Percentiles rank a stretch among this genome's conserved stretches.
Conservation (phyloP, 1,140 invertebrate species). For the Rhizoglyphus robini region DNA sequence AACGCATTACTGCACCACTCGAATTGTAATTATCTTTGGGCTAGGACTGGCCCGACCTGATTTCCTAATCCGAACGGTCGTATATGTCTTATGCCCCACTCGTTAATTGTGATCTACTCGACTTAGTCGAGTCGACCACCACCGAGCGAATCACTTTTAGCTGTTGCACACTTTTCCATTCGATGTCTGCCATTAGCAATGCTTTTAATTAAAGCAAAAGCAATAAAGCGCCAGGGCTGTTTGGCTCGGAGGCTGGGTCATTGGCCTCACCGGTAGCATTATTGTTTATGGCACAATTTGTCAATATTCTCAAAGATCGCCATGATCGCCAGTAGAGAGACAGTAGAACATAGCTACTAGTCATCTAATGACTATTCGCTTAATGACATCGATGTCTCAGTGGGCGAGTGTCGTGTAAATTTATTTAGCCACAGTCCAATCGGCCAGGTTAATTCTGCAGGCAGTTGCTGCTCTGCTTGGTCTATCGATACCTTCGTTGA, state of each 20-base stretch:
- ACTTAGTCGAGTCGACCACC: no score
- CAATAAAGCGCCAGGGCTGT: no score
- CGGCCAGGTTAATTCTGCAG: no score
- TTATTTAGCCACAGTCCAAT: slow-evolving; percentile 6
- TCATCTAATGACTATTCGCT: slow-evolving; percentile 7
- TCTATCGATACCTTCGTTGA: no score
- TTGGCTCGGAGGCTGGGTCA: no score
- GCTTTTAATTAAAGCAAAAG: background rate
- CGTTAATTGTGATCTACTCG: slow-evolving; percentile 11
- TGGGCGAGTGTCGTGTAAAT: background rate
- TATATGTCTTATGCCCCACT: background rate
- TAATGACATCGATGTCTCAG: slow-evolving; percentile 5
- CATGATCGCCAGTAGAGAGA: background rate
- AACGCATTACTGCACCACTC: no score
- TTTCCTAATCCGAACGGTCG: no score
- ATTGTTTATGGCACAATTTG: slow-evolving; percentile 1
- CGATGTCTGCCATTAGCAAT: background rate
- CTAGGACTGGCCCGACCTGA: no score
- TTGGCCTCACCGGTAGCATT: slow-evolving; percentile 14
- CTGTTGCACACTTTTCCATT: no score
- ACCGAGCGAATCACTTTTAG: no score
- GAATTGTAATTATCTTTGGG: no score
- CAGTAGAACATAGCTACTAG: background rate
- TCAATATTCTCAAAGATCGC: background rate
- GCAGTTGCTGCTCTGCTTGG: no score